A percentile compares a stretch with the other conserved stretches of the same genome.
Conservation (phyloP, 1,140 invertebrate species). For the Bombyx mandarina region DNA sequence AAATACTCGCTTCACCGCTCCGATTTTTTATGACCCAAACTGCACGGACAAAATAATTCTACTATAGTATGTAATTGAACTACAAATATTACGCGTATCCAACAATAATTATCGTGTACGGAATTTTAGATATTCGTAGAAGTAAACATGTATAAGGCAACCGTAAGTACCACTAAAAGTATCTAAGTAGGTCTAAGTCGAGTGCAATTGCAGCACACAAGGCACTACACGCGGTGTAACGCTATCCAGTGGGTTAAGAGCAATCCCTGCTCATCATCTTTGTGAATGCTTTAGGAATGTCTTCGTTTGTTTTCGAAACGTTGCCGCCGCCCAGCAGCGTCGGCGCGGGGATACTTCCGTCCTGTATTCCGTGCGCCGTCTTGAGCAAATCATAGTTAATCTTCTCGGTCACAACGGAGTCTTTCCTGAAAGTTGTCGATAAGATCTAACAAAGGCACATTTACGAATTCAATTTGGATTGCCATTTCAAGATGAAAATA, state of each 20-base stretch:
- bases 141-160: no score
- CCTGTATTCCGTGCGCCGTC: slow-evolving; percentile 81
- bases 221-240: slow-evolving; percentile 17
- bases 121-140: no score
- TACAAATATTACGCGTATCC: no score
- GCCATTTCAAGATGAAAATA: no score
- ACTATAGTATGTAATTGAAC: no score
- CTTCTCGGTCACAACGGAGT: slow-evolving; percentile 89
- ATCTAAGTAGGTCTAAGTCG: no score
- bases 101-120: no score
- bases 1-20: no score
- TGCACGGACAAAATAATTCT: no score
- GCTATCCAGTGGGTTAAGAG: slow-evolving; percentile 25
- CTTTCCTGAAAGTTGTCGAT: slow-evolving; percentile 73
- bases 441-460: background rate
- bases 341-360: slow-evolving; percentile 80
- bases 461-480: background rate
- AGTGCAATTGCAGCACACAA: slow-evolving; percentile 15
- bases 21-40: no score
- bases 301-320: slow-evolving; percentile 83
- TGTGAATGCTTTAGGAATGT: slow-evolving; percentile 80
- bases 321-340: slow-evolving; percentile 80
- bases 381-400: slow-evolving; percentile 96
- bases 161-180: no score
- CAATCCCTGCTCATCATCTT: slow-evolving; percentile 71